Conservation (phyloP, 2,113 vertebrate species). For the Himantopus leucocephalus region DNA sequence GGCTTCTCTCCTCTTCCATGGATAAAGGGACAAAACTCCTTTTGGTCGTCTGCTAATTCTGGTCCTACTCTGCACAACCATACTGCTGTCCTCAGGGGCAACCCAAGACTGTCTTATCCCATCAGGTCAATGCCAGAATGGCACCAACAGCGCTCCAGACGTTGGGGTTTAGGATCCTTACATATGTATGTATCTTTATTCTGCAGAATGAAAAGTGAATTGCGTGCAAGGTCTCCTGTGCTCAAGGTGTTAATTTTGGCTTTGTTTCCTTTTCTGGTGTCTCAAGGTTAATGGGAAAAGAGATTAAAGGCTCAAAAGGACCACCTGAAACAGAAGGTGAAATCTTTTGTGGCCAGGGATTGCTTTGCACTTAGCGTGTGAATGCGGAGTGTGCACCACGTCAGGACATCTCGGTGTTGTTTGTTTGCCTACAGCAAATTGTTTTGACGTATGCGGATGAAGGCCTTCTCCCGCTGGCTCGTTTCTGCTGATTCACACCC, state of each 20-base stretch:
- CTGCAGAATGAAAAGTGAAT: not conserved
- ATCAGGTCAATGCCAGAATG: not conserved
- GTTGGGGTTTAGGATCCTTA: not conserved
- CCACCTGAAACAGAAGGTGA: not conserved
- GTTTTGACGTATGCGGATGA: not conserved
- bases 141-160: not conserved
- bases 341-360: not conserved
- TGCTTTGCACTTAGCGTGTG: not conserved
- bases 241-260: not conserved
- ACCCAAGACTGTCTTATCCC: not conserved
- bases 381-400: not conserved
- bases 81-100: not conserved
- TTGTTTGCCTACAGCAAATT: not conserved
- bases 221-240: not conserved
- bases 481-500: slow-evolving; percentile 40
- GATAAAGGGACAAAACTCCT: not conserved
- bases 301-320: not conserved
- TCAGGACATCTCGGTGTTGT: not conserved
- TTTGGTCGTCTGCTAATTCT: not conserved
- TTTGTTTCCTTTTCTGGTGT: not conserved
- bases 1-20: not conserved
- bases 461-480: slow-evolving; percentile 11
- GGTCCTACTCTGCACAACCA: not conserved
- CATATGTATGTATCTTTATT: rapidly evolving
- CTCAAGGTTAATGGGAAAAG: not conserved